phyloP scores from a whole-genome alignment of 2,888 invertebrate species.

The Melitaea athalia region DNA sequence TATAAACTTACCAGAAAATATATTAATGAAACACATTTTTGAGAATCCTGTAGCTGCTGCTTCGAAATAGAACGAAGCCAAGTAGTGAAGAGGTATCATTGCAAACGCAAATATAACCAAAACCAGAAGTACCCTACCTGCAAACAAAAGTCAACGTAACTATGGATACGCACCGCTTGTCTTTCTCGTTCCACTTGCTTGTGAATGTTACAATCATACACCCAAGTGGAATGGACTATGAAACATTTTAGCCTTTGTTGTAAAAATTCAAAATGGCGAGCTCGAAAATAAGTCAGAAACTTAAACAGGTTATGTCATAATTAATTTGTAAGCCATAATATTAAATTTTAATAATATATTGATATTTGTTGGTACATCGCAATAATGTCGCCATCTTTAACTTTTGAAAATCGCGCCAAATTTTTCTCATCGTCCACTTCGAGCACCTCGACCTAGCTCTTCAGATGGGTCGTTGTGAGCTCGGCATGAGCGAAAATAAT shows the following conservation, averaged over 20 bases:
- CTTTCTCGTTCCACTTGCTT: conserved; percentile 2
- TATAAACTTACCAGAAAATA: conserved; percentile 76
- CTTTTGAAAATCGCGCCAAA: too few relatives aligned
- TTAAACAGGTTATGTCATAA: too few relatives aligned
- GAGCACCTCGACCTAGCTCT: neutral
- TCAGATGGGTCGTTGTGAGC: neutral
- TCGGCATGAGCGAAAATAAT: neutral
- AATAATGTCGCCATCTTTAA: too few relatives aligned
- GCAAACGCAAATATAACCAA: conserved; percentile 86
- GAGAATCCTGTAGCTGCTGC: conserved; percentile 90
- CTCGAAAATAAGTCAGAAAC: too few relatives aligned
- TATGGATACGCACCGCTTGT: too few relatives aligned
- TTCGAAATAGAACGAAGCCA: conserved; percentile 86
- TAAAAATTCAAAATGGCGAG: too few relatives aligned
- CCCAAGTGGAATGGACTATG: neutral
- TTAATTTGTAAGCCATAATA: too few relatives aligned
- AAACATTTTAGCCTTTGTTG: neutral
- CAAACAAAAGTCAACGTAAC: conserved; percentile 39
- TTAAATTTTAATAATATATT: too few relatives aligned
- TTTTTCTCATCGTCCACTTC: too few relatives aligned
- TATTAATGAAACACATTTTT: conserved; percentile 87
- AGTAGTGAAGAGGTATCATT: conserved; percentile 88
- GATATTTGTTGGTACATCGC: too few relatives aligned
- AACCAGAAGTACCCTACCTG: conserved; percentile 84
- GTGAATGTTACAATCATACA: neutral